A percentile compares a stretch with the other conserved stretches of the same genome.
Conservation (phyloP, 2,797 vertebrate genomes). For the Gallinago solitaria region DNA sequence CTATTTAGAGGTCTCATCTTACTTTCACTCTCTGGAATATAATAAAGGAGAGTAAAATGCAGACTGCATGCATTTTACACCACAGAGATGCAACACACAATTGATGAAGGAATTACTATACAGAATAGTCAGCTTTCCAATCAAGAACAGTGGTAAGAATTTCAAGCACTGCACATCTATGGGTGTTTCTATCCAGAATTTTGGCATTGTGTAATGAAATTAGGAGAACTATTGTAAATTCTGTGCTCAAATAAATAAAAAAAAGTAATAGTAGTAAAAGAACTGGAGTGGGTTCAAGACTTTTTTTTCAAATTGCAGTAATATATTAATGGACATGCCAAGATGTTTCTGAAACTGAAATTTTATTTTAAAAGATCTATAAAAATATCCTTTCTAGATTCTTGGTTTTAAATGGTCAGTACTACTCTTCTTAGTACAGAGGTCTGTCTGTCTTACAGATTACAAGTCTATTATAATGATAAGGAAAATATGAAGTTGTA, state of each 20-base stretch:
- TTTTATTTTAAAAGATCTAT: neutral
- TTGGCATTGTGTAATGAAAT: neutral
- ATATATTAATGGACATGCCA: neutral
- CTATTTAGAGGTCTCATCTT: neutral
- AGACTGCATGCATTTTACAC: neutral
- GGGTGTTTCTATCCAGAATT: neutral
- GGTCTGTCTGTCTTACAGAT: neutral
- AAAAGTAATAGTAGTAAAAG: neutral
- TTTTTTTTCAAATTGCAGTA: neutral
- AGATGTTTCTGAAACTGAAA: neutral
- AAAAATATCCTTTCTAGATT: neutral
- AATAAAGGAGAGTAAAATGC: neutral
- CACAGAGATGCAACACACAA: neutral
- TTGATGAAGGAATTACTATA: neutral
- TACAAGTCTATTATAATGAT: neutral
- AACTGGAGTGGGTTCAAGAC: neutral
- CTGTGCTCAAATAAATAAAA: neutral
- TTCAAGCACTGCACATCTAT: neutral
- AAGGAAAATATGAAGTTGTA: neutral
- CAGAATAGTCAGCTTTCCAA: neutral
- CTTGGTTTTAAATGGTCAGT: neutral
- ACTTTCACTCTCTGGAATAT: neutral
- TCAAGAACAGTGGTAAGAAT: neutral
- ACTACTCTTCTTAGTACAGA: neutral
- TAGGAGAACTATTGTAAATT: neutral